These are phyloP conservation scores for Kobus ellipsiprymnus DNA, from an alignment of 2,113 vertebrate genomes.

Conservation along the genomic window DNA sequence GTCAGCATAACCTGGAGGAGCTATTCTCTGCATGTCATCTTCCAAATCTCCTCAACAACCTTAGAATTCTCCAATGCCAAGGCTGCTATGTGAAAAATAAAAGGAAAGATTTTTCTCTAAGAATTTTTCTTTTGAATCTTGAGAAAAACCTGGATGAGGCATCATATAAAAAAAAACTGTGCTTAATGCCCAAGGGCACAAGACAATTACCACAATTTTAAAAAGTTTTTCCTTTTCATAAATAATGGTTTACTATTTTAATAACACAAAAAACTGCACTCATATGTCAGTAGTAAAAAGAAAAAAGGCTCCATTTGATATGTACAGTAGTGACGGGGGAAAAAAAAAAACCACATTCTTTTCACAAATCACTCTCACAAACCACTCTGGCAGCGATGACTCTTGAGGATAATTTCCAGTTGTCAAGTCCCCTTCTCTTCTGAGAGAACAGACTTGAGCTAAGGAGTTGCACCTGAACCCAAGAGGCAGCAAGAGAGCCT, in stretches of 20 bases:
- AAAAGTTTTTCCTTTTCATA: not conserved
- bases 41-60: not conserved
- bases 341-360: not conserved
- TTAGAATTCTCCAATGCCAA: not conserved
- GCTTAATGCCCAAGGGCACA: not conserved
- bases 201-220: not conserved
- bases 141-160: not conserved
- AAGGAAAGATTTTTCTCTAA: not conserved
- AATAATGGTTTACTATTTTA: not conserved
- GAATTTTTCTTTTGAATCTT: not conserved
- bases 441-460: not conserved
- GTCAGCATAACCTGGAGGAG: not conserved
- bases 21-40: not conserved
- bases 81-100: not conserved
- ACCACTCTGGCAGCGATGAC: not conserved
- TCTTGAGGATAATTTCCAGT: not conserved
- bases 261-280: not conserved
- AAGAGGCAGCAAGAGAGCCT: not conserved
- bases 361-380: not conserved
- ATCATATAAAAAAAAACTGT: not conserved
- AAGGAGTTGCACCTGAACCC: not conserved
- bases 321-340: fast-evolving
- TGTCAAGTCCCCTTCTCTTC: not conserved
- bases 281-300: not conserved
- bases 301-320: not conserved